phyloP scores from a whole-genome alignment of 2,113 vertebrate genomes.

The Opisthocomus hoazin region DNA sequence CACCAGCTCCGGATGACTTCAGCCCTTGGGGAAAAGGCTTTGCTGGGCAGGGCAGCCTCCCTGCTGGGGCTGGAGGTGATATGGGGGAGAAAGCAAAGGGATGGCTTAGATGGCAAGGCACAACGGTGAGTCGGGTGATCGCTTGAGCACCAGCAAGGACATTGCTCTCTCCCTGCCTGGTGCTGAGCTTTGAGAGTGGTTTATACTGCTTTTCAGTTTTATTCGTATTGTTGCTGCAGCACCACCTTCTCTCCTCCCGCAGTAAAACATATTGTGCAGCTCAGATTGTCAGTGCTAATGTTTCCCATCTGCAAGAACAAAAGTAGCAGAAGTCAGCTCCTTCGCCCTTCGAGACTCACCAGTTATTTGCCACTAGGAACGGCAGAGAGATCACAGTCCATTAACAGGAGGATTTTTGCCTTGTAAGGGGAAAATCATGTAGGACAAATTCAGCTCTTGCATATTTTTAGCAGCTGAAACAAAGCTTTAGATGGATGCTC shows the following conservation, averaged over 20 bases:
- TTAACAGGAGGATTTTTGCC: background rate
- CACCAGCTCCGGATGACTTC: background rate
- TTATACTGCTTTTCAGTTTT: background rate
- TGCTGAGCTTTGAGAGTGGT: background rate
- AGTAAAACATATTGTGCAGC: background rate
- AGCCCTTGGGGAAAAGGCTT: background rate
- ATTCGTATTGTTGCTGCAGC: background rate
- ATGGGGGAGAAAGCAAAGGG: background rate
- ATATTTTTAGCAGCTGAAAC: background rate
- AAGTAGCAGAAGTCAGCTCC: background rate
- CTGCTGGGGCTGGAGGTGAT: background rate
- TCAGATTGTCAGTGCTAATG: background rate
- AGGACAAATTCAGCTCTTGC: background rate
- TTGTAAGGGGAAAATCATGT: background rate
- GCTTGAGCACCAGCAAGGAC: background rate
- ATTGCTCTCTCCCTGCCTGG: background rate
- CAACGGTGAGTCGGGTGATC: rapidly evolving
- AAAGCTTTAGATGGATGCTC: background rate
- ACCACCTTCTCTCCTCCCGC: background rate
- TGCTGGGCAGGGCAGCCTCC: background rate
- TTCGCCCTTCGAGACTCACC: background rate
- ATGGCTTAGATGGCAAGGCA: no score
- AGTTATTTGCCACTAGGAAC: background rate
- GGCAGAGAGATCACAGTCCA: background rate
- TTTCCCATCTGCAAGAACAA: background rate